Base-by-base conservation (phyloP, 2,113 vertebrate species). In the Macquaria ambigua region DNA sequence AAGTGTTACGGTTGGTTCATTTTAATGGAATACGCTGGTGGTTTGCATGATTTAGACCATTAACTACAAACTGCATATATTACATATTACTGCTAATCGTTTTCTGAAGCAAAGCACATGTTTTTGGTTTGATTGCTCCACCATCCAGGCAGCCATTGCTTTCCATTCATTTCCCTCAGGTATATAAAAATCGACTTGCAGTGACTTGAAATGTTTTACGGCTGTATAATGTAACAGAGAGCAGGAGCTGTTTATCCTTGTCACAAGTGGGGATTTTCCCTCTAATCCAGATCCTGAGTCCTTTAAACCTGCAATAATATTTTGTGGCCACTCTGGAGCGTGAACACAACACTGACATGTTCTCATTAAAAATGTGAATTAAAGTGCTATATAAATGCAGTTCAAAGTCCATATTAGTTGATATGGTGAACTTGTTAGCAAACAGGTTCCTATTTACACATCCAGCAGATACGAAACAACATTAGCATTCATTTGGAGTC, bases 31-130 rank as follows among this genome's bases (percentile, higher is more conserved):
- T 20, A 82, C 3, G 7, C 34, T 31, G 23, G 14, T 61, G 68
- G 66, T 67, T 64, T 31, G 66, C 39, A 25, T 37, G 72, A 41
- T 76, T 50, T 20, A 87, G 58, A 10, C 56, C 69, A 69, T 86
- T 77, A 68, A 28, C 16, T 53, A 23, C 31, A 75, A 71, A 64
- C 63, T 74, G 31, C 46, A 62, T 46, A n/a, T 31, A 28, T 18
- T 18, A 18, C 25, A 28, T 46, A 23, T 64, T 14, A 23, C 25
- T 66, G 28, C 25, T 68, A 69, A 82, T 52, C 3, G 6, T 50
- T 61, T 48, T 74, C 5, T 56, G 34, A 74, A 48, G 70, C 46
- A 82, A 53, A 68, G 21, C 52, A 41, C 50, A 2, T 69, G 46
- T 25, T 78, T 78, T 46, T 34, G 43, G 48, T 73, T 58, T 41